A percentile compares a stretch with the other conserved stretches of the same genome.
Conservation (phyloP, 1,140 invertebrate species). For the Leptoteleia sp. region DNA sequence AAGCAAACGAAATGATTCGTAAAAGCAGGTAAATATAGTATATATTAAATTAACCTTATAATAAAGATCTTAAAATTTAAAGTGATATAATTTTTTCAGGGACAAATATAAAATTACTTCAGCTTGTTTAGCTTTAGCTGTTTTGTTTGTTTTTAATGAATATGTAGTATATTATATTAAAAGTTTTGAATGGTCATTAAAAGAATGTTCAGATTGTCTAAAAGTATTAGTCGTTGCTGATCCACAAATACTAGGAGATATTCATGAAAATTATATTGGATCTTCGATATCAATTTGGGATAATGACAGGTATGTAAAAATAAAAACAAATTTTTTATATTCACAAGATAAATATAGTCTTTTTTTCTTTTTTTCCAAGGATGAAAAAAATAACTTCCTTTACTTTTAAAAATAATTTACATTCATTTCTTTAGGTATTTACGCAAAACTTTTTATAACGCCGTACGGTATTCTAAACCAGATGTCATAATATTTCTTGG, state of each 20-base stretch:
- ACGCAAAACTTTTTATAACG: constrained; percentile 88
- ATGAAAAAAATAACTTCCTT: too few relatives aligned
- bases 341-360: too few relatives aligned
- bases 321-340: not conserved
- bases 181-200: constrained; percentile 82
- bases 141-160: constrained; percentile 82
- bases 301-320: constrained; percentile 86
- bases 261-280: constrained; percentile 84
- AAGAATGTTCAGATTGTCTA: constrained; percentile 84
- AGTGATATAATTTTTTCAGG: too few relatives aligned
- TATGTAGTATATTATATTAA: constrained; percentile 82
- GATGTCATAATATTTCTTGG: constrained; percentile 94
- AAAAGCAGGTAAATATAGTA: too few relatives aligned
- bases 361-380: too few relatives aligned
- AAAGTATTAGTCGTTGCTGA: constrained; percentile 93
- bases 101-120: constrained; percentile 73
- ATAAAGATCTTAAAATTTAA: too few relatives aligned
- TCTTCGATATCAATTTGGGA: constrained; percentile 87
- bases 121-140: constrained; percentile 67
- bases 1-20: too few relatives aligned
- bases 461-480: constrained; percentile 87
- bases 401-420: too few relatives aligned
- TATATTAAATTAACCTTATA: too few relatives aligned
- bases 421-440: constrained; percentile 84
- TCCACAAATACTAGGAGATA: constrained; percentile 93